Base-by-base conservation (phyloP, 2,888 invertebrate species). In the Nipponacmea schrenckii region DNA sequence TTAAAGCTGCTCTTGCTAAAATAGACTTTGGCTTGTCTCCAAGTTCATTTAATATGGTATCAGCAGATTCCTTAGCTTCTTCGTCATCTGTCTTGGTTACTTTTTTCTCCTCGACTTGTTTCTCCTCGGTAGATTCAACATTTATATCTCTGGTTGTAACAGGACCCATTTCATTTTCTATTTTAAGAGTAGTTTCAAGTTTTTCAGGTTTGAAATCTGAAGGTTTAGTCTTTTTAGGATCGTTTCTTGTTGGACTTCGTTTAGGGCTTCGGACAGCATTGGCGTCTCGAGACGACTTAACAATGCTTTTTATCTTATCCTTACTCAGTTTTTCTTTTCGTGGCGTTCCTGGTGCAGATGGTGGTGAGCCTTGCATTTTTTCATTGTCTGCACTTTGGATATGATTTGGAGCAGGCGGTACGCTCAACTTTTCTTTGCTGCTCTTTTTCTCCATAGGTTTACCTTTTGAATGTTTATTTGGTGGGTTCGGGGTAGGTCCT, bases 11-110 rank as follows among this genome's bases (percentile, higher is more conserved):
- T 10, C 65, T 24, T 10, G 70, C 64, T 15, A 70, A 64, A n/a
- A 70, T 65, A 31, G 70, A 65, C 26, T 50, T 70, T 14, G 70
- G 70, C 17, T 70, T 70, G 50, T 31, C 56, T 56, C 56, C 56
- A 20, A 56, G 24, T 24, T 56, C 56, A 17, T 20, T 56, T 14
- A 56, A 24, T 20, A 56, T 56, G 14, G 20, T 56, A 56, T 56
- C 56, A 10, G 56, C 56, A 15, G 56, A 12, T 15, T 56, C 56
- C 5, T 56, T 56, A 24, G 56, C 56, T 24, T 56, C 56, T 56
- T 56, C 50, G 24, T 46, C n/a, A 14, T 70, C 70, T 1, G 44
- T 62, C 24, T 44, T 65, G 8, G n/a, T 45, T 56, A 56, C 70
- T 26, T 67, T 24, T 27, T 26, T 50, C 27, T 50, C 65, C 7